Evolutionary conservation across 2,113 vertebrate genomes (phyloP), one percentile per base, ranked within the genome.

Genomic region (Orientallactaga bullata): DNA sequence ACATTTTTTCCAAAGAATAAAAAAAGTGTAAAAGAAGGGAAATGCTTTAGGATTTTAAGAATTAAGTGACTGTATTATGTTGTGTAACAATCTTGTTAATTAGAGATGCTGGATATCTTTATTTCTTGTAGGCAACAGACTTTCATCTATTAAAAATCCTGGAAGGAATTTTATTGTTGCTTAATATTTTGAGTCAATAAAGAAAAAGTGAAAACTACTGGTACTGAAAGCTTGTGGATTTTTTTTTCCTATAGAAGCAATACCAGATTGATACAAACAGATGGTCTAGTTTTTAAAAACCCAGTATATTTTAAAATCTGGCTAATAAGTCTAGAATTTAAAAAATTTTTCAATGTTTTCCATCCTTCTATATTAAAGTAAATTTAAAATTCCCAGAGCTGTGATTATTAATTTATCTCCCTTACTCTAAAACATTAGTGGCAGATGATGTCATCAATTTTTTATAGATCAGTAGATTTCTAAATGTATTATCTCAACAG

Each of bases 151-250:
- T 93, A 42, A 93, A 28, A 65, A 71, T 63, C 10, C 85, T 87
- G 84, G 86, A 96, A 94, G 51, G 3, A 79, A 51, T 87, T 81
- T 23, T 94, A 42, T 73, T 96, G 79, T 94, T 89, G 21, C 28
- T 94, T 95, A 82, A 90, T 92, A 97, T 97, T 87, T 74, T 42
- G 72, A 95, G 89, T 96, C 84, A 96, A 88, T 94, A 95, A 66
- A 89, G 95, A 96, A 94, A 90, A 94, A 89, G 60, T 90, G 66
- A 80, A 95, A 68, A 58, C 26, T 89, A 93, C 55, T 83, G 1
- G 23, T 90, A 94, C 79, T 39, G 73, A 96, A 97, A 95, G 82
- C 20, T 95, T 78, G 42, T 21, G 87, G 87, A 17, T 8, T 88
- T 69, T 35, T 47, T 39, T 73, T 95, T 85, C 91, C 82, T 93